These are phyloP conservation scores for Pelobates fuscus DNA, from an alignment of 2,113 vertebrate genomes.

Conservation along the genomic window DNA sequence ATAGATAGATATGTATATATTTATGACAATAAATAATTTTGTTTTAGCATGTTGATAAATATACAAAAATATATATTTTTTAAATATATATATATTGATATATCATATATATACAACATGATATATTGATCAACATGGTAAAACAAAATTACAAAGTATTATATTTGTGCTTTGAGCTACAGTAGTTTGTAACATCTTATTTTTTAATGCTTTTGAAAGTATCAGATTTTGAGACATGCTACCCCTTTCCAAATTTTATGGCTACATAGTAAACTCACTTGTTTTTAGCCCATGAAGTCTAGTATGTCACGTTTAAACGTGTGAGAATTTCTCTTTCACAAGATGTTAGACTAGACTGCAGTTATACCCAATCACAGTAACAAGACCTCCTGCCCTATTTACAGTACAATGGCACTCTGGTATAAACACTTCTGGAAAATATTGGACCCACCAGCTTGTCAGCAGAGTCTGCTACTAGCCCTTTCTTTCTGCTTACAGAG, in stretches of 20 bases:
- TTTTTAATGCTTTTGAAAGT: background rate
- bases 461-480: constrained; percentile 2
- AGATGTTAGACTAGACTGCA: background rate
- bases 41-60: background rate
- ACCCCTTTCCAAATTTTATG: background rate
- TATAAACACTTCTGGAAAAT: constrained; percentile 24
- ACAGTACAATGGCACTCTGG: constrained; percentile 3
- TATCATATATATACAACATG: background rate
- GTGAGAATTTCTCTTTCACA: background rate
- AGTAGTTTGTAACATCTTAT: no score
- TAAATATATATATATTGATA: background rate
- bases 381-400: constrained; percentile 18
- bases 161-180: no score
- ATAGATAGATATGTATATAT: background rate
- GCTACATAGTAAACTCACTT: background rate
- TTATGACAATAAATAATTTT: background rate
- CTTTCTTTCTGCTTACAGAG: constrained; percentile 5
- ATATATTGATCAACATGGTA: background rate
- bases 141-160: background rate
- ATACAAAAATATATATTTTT: background rate
- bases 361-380: background rate
- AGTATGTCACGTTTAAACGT: background rate
- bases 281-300: background rate
- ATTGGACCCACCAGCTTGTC: constrained; percentile 24
- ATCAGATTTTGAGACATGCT: background rate